These are phyloP conservation scores for Phytoseiulus persimilis DNA, from an alignment of 2,888 invertebrate species.

Conservation along the genomic window DNA sequence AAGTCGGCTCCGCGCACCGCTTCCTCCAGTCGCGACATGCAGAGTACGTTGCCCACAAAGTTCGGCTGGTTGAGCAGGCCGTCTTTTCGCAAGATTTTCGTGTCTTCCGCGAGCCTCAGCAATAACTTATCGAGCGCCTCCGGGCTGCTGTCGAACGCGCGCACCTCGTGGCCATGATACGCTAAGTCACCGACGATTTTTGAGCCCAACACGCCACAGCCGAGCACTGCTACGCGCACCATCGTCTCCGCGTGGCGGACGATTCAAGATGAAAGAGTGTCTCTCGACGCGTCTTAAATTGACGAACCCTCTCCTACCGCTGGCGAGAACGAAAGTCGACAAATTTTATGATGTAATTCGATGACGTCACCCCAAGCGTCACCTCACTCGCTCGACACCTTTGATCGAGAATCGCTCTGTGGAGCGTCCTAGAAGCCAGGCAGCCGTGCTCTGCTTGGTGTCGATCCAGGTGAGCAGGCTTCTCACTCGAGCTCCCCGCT, in stretches of 20 bases:
- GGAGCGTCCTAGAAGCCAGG: no score
- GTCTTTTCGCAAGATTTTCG: slow-evolving; percentile 49
- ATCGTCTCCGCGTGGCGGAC: slow-evolving; percentile 44
- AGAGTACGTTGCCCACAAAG: slow-evolving; percentile 51
- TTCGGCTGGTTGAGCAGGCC: slow-evolving; percentile 50
- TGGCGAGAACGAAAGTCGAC: not conserved
- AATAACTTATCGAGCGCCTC: slow-evolving; percentile 49
- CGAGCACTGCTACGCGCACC: slow-evolving; percentile 52
- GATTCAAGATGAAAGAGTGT: not conserved
- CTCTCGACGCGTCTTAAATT: not conserved
- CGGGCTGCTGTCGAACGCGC: slow-evolving; percentile 50
- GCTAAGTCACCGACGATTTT: slow-evolving; percentile 53
- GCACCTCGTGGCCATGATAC: slow-evolving; percentile 53
- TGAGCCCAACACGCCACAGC: slow-evolving; percentile 52
- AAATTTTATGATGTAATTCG: not conserved
- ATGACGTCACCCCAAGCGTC: not conserved
- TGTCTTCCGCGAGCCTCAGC: slow-evolving; percentile 51
- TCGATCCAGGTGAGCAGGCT: no score
- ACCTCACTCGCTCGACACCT: not conserved
- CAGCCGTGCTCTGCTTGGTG: no score
- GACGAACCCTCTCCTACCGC: not conserved
- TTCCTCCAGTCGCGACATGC: slow-evolving; percentile 52
- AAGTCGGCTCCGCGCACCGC: slow-evolving; percentile 52
- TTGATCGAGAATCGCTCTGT: no score
- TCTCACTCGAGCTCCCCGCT: no score